Evolutionary conservation across 2,113 vertebrate genomes (phyloP).

Genomic region (Hydrolagus affinis): DNA sequence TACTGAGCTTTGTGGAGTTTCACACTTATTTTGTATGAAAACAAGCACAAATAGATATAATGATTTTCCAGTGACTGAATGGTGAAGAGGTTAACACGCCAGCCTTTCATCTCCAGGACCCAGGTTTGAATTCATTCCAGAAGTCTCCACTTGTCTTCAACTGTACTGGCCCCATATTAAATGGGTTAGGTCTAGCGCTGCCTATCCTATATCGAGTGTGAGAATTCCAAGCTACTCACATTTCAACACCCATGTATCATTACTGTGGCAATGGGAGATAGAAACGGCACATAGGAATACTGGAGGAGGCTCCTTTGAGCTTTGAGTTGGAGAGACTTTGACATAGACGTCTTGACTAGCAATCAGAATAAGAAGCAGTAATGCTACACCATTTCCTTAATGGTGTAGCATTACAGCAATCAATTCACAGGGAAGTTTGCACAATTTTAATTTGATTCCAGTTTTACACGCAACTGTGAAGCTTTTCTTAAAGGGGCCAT

Average conservation of each 20-base stretch:
- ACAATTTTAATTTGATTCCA: not conserved
- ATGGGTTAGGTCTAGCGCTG: not conserved
- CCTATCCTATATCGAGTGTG: not conserved
- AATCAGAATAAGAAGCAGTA: not conserved
- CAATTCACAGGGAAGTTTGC: not conserved
- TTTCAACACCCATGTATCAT: not conserved
- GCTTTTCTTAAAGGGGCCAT: not conserved
- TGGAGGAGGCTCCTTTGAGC: not conserved
- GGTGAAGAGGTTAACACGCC: not conserved
- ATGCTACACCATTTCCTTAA: not conserved
- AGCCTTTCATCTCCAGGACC: not conserved
- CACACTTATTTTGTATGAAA: conserved; percentile 19
- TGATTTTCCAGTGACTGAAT: not conserved
- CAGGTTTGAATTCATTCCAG: no score
- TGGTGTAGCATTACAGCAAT: not conserved
- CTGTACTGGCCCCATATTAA: not conserved
- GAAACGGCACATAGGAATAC: not conserved
- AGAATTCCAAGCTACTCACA: not conserved
- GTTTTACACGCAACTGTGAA: not conserved
- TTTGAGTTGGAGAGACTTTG: not conserved
- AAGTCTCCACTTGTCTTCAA: not conserved
- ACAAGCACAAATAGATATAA: not conserved
- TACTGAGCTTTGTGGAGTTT: conserved; percentile 7
- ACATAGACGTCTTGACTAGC: no score
- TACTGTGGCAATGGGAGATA: not conserved